These are phyloP conservation scores for Anadara kagoshimensis DNA, from an alignment of 1,140 invertebrate species.

Conservation along the genomic window DNA sequence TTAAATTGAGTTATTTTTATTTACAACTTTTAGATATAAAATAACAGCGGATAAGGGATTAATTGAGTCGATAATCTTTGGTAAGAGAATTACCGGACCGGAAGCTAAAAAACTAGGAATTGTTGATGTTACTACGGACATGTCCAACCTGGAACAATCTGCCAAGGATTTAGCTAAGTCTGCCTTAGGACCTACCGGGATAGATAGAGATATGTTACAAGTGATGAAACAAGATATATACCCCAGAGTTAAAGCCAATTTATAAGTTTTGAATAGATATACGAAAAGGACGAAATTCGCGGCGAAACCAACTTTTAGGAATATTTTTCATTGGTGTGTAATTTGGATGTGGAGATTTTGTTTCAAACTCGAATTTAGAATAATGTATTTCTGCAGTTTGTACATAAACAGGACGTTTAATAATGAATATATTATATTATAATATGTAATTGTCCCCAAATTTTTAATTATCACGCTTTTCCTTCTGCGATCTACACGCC, in stretches of 20 bases:
- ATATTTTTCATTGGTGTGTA: no score
- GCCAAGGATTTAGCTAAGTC: conserved; percentile 16
- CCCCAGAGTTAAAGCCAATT: background rate
- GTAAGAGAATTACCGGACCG: conserved; percentile 14
- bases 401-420: no score
- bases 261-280: no score
- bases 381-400: no score
- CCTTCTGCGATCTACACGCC: no score
- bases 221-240: conserved; percentile 22
- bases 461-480: no score
- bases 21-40: background rate
- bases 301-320: no score
- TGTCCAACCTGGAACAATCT: conserved; percentile 1
- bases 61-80: conserved; percentile 16
- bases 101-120: conserved; percentile 17
- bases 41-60: background rate
- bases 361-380: no score
- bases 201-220: conserved; percentile 24
- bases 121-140: conserved; percentile 5
- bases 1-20: background rate
- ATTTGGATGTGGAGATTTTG: no score
- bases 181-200: conserved; percentile 18
- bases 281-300: no score
- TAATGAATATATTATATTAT: no score
- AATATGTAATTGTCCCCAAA: no score